Base-by-base conservation (phyloP, 2,888 invertebrate genomes). In the Phanerotoma sp. region DNA sequence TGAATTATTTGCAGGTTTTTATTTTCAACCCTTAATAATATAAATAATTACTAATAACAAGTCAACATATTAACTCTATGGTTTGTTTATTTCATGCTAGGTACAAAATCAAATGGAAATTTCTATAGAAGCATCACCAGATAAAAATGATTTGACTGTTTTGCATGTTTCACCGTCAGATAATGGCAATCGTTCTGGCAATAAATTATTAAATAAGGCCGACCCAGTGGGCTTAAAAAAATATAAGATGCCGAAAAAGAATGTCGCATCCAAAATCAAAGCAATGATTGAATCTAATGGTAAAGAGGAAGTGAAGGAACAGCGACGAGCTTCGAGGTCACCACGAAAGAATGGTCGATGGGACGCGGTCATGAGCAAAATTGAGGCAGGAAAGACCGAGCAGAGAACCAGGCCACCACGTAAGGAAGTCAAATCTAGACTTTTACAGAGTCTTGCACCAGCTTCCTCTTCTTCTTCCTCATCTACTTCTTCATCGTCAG, bases 391-490 rank as follows among this genome's bases (percentile, higher is more conserved):
- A 57, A 85, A 86, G 66, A 83, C 79, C 46, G 88, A 90, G 66
- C 85, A 84, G 64, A 85, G 86, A 67, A 81, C 82, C 33, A 88
- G 88, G 71, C 84, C 87, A 10, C 86, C 87, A 62, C 80, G 86
- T 63, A 91, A 90, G 77, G 93, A 95, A 74, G 88, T 95, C 30
- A 95, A 94, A 77, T 91, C 94, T 42, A 89, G 91, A 78, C 88
- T 93, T 57, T 57, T 75, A 9, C 75, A 76, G 37, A 70, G 63
- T 28, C 55, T 76, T 10, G 65, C 66, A 7, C 69, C 71, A 32
- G 62, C 66, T 4, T 57, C 66, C 1, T 58, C 65, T 10, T 56
- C 68, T 3, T 63, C 63, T 5, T 63, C 68, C 15, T 40, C 70
- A 22, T 62, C 67, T 5, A 60, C 66, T 1, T 62, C 67, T 16